A percentile compares a stretch with the other conserved stretches of the same genome.
Evolutionary conservation across 2,888 invertebrate species (phyloP).

Genomic region (Microchrysa polita): DNA sequence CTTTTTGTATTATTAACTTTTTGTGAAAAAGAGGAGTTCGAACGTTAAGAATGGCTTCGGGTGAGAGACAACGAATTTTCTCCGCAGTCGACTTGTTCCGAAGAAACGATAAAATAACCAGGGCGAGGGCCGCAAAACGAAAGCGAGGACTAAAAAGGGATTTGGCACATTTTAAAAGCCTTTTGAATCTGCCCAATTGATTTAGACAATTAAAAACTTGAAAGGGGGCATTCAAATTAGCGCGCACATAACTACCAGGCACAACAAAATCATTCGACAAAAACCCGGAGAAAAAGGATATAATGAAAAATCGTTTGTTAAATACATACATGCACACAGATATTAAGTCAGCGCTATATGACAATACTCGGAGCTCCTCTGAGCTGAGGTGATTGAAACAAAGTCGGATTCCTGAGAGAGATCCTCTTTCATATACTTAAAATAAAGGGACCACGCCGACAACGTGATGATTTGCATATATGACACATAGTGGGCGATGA

Average conservation of each 20-base stretch:
- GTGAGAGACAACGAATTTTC: slow-evolving; percentile 17
- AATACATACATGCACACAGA: too few relatives aligned
- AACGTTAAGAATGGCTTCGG: slow-evolving; percentile 13
- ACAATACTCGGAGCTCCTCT: neutral
- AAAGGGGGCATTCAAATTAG: slow-evolving; percentile 44
- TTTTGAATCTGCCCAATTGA: slow-evolving; percentile 46
- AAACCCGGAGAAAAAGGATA: slow-evolving; percentile 2
- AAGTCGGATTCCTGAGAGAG: neutral
- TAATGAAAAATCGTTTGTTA: slow-evolving; percentile 26
- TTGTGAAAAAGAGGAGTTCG: neutral
- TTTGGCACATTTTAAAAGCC: slow-evolving; percentile 16
- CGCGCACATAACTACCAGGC: slow-evolving; percentile 27
- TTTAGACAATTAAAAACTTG: slow-evolving; percentile 40
- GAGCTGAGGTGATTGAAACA: neutral
- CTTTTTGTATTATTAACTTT: slow-evolving; percentile 13
- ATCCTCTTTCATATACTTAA: slow-evolving; percentile 29
- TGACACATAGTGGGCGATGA: neutral
- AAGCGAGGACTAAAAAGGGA: neutral
- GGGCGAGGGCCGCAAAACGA: too few relatives aligned
- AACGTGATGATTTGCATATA: slow-evolving; percentile 32
- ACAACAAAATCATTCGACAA: slow-evolving; percentile 5
- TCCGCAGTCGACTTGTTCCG: neutral
- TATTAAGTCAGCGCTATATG: neutral
- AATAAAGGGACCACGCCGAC: too few relatives aligned
- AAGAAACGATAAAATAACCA: neutral